Base-by-base conservation (phyloP, 2,113 vertebrate species). In the Corythaeola cristata region DNA sequence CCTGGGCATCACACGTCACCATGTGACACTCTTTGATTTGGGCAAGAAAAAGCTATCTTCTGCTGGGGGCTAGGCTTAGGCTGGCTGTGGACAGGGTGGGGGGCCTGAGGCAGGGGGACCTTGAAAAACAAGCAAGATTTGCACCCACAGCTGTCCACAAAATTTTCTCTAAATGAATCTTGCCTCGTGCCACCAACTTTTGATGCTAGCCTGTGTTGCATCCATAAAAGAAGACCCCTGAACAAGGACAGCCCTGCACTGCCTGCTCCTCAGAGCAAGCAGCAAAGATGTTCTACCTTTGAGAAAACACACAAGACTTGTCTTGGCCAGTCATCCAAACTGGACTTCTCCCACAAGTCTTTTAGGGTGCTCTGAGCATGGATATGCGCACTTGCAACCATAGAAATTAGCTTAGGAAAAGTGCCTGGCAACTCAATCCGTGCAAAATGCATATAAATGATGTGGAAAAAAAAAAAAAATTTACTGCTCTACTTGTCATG, bases 401-500 rank as follows among this genome's bases (percentile, higher is more conserved):
- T 26, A 90, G 81, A 89, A 95, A 91, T 91, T 50, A 91, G 86
- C 77, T 89, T 82, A 89, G 84, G 74, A 87, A 85, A 90, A 73
- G 45, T 33, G 53, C 45, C 66, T 87, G 86, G 73, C 49, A 91
- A 82, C 30, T 53, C 71, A 69, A 28, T 53, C 71, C 1, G 0
- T 69, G 80, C 37, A 85, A 90, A 95, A 96, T 66, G 62, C 24
- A 80, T 79, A 69, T 68, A 88, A 92, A 73, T 75, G 19, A 68
- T 39, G 23, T 10, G 45, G 24, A 2, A 1, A 0, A 8, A 67
- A 19, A 33, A 52, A 52, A 80, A 30, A 24, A 37, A 73, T 85
- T 95, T 94, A 77, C 60, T 91, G 86, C 96, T 97, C 86, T 82
- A 87, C 89, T 97, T 96, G 95, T 96, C 94, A 93, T 3, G 11